A percentile compares a stretch with the other conserved stretches of the same genome.
Conservation (phyloP, 2,113 vertebrate species). For the Aix galericulata region DNA sequence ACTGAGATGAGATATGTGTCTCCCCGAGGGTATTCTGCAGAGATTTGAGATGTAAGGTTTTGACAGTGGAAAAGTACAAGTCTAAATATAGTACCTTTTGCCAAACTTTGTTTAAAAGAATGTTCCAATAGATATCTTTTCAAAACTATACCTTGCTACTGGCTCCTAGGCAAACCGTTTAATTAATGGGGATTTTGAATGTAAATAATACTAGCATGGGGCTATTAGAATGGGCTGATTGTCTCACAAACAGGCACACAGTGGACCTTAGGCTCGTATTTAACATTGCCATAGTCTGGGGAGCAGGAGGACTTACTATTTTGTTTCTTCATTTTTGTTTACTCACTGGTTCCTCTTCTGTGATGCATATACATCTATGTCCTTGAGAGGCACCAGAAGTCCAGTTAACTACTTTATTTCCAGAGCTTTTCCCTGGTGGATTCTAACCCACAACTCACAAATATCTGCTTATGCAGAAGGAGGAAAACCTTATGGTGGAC, state of each 20-base stretch:
- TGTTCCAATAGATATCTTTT: not conserved
- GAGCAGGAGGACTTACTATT: not conserved
- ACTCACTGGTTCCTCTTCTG: not conserved
- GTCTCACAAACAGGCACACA: not conserved
- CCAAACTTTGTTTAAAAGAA: slow-evolving; percentile 13
- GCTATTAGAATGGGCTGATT: not conserved
- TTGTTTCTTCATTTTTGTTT: slow-evolving; percentile 21
- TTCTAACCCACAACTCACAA: not conserved
- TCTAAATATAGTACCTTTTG: slow-evolving; percentile 11
- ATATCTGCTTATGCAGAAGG: not conserved
- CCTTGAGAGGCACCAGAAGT: not conserved
- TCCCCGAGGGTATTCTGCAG: slow-evolving; percentile 20
- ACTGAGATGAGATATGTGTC: not conserved
- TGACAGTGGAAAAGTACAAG: slow-evolving; percentile 59
- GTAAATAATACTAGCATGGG: not conserved
- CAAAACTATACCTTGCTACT: not conserved
- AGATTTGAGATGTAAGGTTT: not conserved
- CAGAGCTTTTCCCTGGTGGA: not conserved
- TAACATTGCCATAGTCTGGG: not conserved
- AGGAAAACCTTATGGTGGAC: not conserved
- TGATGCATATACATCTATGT: not conserved
- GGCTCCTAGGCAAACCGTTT: not conserved
- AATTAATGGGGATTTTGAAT: not conserved
- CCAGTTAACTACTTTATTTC: not conserved
- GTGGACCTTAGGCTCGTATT: not conserved